These are phyloP conservation scores for Chymomyza fuscimana DNA, from an alignment of 2,888 invertebrate species.

Conservation along the genomic window DNA sequence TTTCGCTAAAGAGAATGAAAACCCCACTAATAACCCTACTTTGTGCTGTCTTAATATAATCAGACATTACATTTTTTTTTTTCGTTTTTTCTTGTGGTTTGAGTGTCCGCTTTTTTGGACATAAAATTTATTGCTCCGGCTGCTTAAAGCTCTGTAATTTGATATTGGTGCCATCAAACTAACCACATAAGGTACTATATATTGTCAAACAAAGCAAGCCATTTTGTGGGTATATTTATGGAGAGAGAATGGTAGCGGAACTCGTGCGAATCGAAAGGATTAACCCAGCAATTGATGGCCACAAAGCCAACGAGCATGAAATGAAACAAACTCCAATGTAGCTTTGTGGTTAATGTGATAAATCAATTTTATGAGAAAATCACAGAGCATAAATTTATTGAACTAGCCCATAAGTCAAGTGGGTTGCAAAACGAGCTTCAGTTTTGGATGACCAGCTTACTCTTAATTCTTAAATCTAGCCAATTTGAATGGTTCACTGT, in stretches of 20 bases:
- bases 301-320: slow-evolving; percentile 73
- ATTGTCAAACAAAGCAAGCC: slow-evolving; percentile 1
- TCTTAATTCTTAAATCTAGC: background rate
- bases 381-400: slow-evolving; percentile 75
- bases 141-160: background rate
- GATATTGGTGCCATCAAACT: background rate
- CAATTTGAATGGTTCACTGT: slow-evolving; percentile 6
- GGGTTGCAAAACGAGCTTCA: background rate
- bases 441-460: slow-evolving; percentile 1
- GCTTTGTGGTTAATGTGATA: slow-evolving; percentile 72
- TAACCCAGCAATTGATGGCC: slow-evolving; percentile 64
- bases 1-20: background rate
- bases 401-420: slow-evolving; percentile 72
- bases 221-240: background rate
- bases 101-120: background rate
- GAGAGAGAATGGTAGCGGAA: background rate
- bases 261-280: background rate
- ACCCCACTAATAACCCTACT: slow-evolving; percentile 52
- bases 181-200: background rate
- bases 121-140: background rate
- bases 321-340: slow-evolving; percentile 57
- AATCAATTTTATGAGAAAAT: slow-evolving; percentile 77
- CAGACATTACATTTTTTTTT: slow-evolving; percentile 33
- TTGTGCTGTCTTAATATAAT: slow-evolving; percentile 52
- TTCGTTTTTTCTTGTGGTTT: background rate